Conservation (phyloP, 2,113 vertebrate genomes). For the Stegostoma tigrinum region DNA sequence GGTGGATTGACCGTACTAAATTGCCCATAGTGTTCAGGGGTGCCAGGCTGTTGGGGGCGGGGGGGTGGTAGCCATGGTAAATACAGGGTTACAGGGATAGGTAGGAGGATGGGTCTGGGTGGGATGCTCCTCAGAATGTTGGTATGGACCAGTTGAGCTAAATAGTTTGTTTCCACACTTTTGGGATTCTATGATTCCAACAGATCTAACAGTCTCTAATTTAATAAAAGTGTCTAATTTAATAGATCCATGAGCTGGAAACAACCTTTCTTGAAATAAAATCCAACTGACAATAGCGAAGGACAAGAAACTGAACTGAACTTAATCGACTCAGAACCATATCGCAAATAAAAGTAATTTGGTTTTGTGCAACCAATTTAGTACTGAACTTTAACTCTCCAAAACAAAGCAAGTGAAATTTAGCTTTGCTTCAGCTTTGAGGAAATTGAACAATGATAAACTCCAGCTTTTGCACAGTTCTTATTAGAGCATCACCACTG, state of each 20-base stretch:
- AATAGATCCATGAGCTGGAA: not conserved
- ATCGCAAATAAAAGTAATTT: not conserved
- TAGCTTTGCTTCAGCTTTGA: not conserved
- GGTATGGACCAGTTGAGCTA: too few relatives aligned
- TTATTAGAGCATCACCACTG: conserved; percentile 1
- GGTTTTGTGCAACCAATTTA: not conserved
- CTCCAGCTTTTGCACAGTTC: not conserved
- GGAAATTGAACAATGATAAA: not conserved
- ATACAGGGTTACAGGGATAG: too few relatives aligned
- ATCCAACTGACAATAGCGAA: not conserved
- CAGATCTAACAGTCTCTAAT: not conserved
- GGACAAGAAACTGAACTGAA: not conserved
- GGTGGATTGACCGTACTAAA: too few relatives aligned
- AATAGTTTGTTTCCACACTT: too few relatives aligned
- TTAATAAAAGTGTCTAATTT: not conserved
- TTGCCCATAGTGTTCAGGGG: too few relatives aligned
- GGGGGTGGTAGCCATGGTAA: too few relatives aligned
- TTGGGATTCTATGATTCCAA: not conserved
- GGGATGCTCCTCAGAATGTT: too few relatives aligned
- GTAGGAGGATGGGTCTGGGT: too few relatives aligned
- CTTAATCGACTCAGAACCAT: not conserved
- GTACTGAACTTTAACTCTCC: not conserved
- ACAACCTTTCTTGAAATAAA: not conserved
- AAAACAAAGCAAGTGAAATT: not conserved
- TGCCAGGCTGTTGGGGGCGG: too few relatives aligned